Conservation (phyloP, 2,797 vertebrate genomes). For the Bradypus variegatus region DNA sequence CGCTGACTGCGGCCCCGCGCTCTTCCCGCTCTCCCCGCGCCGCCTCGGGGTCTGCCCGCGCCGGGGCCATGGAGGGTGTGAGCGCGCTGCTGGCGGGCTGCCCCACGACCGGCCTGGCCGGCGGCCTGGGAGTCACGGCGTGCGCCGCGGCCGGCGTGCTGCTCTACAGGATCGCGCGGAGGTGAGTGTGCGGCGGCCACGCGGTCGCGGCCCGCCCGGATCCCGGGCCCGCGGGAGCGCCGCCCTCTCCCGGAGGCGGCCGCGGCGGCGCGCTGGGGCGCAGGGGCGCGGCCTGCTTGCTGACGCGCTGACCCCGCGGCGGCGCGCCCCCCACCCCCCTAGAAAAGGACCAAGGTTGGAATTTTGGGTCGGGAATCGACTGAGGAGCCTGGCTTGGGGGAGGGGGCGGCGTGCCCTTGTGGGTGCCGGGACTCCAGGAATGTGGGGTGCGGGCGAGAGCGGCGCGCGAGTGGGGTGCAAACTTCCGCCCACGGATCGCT, state of each 20-base stretch:
- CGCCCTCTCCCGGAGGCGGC: neutral
- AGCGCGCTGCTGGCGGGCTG: conserved; percentile 76
- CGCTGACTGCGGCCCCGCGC: neutral
- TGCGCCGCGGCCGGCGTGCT: conserved; percentile 82
- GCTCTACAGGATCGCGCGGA: conserved; percentile 83
- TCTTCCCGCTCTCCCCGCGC: neutral
- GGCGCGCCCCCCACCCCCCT: neutral
- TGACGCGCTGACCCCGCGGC: neutral
- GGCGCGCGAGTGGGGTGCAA: neutral
- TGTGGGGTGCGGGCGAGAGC: neutral
- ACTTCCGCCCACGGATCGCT: neutral
- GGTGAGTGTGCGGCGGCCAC: conserved; percentile 71
- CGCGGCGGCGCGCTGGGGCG: neutral
- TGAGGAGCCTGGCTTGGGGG: too few relatives aligned
- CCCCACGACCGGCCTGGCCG: conserved; percentile 78
- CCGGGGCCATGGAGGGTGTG: conserved; percentile 77
- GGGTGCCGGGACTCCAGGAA: neutral
- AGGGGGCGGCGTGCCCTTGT: too few relatives aligned
- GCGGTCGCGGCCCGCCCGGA: neutral
- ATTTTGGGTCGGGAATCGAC: neutral
- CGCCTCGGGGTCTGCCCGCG: neutral
- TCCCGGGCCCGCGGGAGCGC: neutral
- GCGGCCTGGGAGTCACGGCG: conserved; percentile 82
- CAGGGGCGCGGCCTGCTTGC: neutral
- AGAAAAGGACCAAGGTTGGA: neutral